These are phyloP conservation scores for Nephrotoma appendiculata DNA, from an alignment of 2,888 invertebrate genomes.

Conservation along the genomic window DNA sequence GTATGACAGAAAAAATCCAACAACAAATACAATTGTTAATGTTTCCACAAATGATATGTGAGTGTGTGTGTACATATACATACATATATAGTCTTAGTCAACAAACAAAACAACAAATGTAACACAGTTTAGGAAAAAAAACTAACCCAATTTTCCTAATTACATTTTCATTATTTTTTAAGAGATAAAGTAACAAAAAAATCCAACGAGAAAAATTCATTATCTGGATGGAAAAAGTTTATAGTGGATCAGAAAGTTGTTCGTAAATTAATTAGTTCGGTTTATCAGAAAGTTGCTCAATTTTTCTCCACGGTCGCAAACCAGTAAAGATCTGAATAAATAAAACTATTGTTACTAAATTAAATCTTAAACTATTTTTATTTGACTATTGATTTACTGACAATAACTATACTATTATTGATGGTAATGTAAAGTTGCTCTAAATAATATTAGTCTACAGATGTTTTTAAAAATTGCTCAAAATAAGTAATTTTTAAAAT, in stretches of 20 bases:
- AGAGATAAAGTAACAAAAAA: background rate
- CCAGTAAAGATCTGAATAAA: too few relatives aligned
- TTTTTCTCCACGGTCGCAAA: too few relatives aligned
- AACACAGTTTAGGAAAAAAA: background rate
- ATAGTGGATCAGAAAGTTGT: background rate
- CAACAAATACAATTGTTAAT: background rate
- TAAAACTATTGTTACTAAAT: too few relatives aligned
- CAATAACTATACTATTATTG: too few relatives aligned
- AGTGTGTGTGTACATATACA: background rate
- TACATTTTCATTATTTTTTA: background rate
- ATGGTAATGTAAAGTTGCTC: too few relatives aligned
- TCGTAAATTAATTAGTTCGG: too few relatives aligned
- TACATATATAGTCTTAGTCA: background rate
- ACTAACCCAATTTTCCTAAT: background rate
- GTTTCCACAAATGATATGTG: background rate
- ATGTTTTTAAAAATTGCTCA: too few relatives aligned
- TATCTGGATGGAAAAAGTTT: background rate
- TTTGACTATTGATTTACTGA: too few relatives aligned
- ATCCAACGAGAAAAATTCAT: background rate
- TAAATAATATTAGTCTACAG: too few relatives aligned
- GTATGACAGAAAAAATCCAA: background rate
- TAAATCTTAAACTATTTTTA: too few relatives aligned
- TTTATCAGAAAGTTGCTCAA: too few relatives aligned
- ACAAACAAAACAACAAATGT: background rate
- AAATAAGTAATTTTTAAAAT: too few relatives aligned